Conservation (phyloP, 2,888 invertebrate genomes). For the Melinaea marsaeus region DNA sequence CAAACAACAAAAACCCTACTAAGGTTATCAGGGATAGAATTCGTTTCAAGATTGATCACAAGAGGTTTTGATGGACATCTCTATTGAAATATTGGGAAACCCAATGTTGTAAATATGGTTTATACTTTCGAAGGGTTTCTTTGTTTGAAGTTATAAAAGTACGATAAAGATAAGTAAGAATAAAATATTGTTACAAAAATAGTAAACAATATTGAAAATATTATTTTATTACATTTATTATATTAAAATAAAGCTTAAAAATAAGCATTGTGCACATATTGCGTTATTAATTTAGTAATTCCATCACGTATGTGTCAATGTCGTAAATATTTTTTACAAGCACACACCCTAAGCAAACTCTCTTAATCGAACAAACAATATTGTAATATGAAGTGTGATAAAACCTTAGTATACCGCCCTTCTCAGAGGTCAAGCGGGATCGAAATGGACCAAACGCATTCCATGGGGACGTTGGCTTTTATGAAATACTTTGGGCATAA, state of each 20-base stretch:
- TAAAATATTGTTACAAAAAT: not conserved
- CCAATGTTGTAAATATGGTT: not conserved
- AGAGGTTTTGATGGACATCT: not conserved
- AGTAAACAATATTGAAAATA: too few species aligned
- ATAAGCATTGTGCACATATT: too few species aligned
- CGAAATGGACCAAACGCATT: slow-evolving; percentile 34
- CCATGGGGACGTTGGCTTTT: slow-evolving; percentile 14
- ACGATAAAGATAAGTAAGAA: not conserved
- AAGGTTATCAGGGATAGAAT: not conserved
- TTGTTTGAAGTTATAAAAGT: not conserved
- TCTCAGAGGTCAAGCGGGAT: slow-evolving; percentile 34
- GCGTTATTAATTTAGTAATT: slow-evolving; percentile 5
- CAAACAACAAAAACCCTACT: not conserved
- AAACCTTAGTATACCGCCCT: slow-evolving; percentile 32
- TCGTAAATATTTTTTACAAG: slow-evolving; percentile 58
- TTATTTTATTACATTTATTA: too few species aligned
- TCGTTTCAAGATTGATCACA: not conserved
- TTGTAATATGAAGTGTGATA: slow-evolving; percentile 50
- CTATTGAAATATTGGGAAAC: not conserved
- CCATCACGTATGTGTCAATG: slow-evolving; percentile 36
- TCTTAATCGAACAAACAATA: slow-evolving; percentile 57
- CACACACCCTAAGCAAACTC: slow-evolving; percentile 59
- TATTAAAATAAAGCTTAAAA: too few species aligned
- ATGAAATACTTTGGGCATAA: slow-evolving; percentile 11
- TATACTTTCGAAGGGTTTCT: not conserved